Conservation (phyloP, 1,140 invertebrate genomes). For the Tetramorium alpestre region DNA sequence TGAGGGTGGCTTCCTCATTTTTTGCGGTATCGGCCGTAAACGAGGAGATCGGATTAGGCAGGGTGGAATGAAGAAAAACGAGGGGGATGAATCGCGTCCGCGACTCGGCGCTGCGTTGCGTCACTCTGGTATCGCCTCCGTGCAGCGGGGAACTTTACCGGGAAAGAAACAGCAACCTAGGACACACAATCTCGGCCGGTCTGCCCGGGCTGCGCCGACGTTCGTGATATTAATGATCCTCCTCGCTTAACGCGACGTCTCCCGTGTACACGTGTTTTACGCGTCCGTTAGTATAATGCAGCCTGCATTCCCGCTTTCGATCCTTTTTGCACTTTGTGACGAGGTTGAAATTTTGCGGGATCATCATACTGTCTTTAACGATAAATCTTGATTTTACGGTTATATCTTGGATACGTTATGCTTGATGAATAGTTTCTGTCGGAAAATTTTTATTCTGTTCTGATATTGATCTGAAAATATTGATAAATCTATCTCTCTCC, state of each 20-base stretch:
- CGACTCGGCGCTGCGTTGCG: constrained; percentile 18
- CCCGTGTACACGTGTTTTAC: constrained; percentile 35
- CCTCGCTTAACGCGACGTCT: constrained; percentile 34
- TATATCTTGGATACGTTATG: background rate
- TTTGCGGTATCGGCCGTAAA: constrained; percentile 43
- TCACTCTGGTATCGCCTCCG: background rate
- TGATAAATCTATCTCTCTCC: too few relatives aligned
- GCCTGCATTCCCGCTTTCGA: constrained; percentile 16
- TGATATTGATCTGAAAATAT: background rate
- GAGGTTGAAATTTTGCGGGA: constrained; percentile 38
- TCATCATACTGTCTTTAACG: constrained; percentile 32
- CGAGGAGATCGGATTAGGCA: constrained; percentile 6
- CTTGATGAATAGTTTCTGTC: background rate
- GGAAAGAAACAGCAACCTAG: constrained; percentile 42
- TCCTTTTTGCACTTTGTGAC: constrained; percentile 17
- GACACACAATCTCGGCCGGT: constrained; percentile 40
- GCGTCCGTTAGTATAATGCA: constrained; percentile 33
- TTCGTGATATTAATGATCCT: constrained; percentile 61
- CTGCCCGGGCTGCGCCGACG: background rate
- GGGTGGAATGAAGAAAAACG: constrained; percentile 6
- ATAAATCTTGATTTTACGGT: constrained; percentile 26
- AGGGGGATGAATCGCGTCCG: constrained; percentile 38
- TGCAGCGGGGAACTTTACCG: constrained; percentile 6
- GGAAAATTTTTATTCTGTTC: background rate
- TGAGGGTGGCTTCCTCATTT: constrained; percentile 8